Base-by-base conservation (phyloP, 2,888 invertebrate genomes). In the Bombyx huttoni region DNA sequence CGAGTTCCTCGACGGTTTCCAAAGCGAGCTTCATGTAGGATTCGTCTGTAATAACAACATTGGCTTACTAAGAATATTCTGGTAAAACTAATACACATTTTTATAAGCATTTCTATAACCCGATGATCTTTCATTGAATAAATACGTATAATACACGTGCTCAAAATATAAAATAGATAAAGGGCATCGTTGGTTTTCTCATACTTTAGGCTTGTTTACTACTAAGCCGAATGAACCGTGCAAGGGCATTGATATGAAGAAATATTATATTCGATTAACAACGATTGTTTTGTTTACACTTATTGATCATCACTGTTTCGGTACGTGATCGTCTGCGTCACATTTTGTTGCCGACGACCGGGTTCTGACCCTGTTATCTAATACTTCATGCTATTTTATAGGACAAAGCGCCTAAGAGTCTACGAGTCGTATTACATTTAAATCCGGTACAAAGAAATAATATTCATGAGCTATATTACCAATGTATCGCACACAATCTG, bases 1-100 rank as follows among this genome's bases (percentile, higher is more conserved):
- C 99, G 85, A 99, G 90, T 90, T 99, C 99, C 81, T 99, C 98
- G 89, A 99, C 94, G 49, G 98, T 98, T 84, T 99, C 98, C 84
- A 96, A 90, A 54, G 98, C 98, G 81, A 98, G 89, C 85, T 97
- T 97, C 91, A 95, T 94, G 89, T 96, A 97, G 72, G 93, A 91
- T 81, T 97, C 98, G 90, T 98, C 97, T 93, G 85, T 0, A 91
- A 91, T 71, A 80, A 79, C 52, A 34, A 49, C 24, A 24, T 24
- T 24, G 2, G 1, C 24, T 24, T 24, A 24, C 24, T 24, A 24
- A 24, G 24, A 24, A 24, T 24, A 24, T 24, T 24, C 24, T 24
- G 24, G 24, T 53, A 46, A n/a, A 51, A 40, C 35, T 35, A 35
- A 8, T 9, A 35, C 35, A 40, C 8, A 40, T 40, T 40, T 40